Conservation (phyloP, 2,888 invertebrate genomes). For the Xestia xanthographa region DNA sequence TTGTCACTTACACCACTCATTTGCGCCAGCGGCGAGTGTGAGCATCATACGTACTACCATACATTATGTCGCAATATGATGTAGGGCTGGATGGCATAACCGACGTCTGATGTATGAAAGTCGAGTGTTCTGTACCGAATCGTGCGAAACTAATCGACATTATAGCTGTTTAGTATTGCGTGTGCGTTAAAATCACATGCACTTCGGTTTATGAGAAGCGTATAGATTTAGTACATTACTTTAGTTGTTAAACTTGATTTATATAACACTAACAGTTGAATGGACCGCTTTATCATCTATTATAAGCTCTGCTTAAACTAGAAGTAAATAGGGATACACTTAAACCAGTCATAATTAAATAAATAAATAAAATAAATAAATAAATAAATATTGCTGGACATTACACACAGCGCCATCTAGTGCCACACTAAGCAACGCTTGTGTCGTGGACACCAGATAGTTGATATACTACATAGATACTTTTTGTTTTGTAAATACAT, state of each 20-base stretch:
- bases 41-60: constrained; percentile 42
- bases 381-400: too few relatives aligned
- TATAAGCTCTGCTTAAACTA: constrained; percentile 14
- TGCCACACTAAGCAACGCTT: too few relatives aligned
- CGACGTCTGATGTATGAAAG: constrained; percentile 62
- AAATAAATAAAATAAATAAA: too few relatives aligned
- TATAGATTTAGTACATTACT: constrained; percentile 22
- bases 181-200: constrained; percentile 58
- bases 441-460: too few relatives aligned
- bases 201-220: constrained; percentile 37
- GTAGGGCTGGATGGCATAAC: constrained; percentile 62
- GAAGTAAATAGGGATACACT: not conserved
- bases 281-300: not conserved
- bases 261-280: constrained; percentile 12
- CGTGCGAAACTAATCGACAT: constrained; percentile 73
- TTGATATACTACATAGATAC: too few relatives aligned
- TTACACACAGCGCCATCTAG: too few relatives aligned
- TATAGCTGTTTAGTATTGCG: constrained; percentile 64
- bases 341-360: constrained; percentile 15
- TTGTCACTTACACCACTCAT: constrained; percentile 42
- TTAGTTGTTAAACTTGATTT: constrained; percentile 23
- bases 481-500: too few relatives aligned
- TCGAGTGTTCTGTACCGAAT: constrained; percentile 64
- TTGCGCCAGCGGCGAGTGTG: constrained; percentile 31
- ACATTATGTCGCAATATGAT: constrained; percentile 64